Percentiles rank a stretch among this genome's conserved stretches.
These are phyloP conservation scores for Ephestia elutella DNA, from an alignment of 1,140 invertebrate species.

Conservation along the genomic window DNA sequence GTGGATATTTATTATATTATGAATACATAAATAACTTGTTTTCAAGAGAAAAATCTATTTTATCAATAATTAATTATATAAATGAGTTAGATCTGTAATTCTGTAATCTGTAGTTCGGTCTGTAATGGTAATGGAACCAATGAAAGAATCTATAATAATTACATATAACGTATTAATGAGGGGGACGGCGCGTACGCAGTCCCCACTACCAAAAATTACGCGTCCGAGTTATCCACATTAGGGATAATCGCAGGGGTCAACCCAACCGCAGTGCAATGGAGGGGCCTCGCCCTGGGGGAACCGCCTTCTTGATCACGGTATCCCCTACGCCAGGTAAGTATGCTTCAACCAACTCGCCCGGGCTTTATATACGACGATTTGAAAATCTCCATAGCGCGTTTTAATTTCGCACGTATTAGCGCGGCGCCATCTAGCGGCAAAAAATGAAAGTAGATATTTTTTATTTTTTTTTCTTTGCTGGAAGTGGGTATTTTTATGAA, in stretches of 20 bases:
- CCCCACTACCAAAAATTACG: conserved; percentile 16
- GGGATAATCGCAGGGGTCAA: conserved; percentile 13
- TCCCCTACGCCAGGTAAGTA: conserved; percentile 7
- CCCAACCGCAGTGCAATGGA: conserved; percentile 9
- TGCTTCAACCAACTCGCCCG: neutral
- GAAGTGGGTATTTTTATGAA: too few relatives aligned
- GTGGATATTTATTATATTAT: too few relatives aligned
- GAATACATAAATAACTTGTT: too few relatives aligned
- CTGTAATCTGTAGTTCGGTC: too few relatives aligned
- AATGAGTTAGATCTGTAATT: too few relatives aligned
- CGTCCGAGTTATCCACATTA: conserved; percentile 14
- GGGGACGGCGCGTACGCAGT: conserved; percentile 12
- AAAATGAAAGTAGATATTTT: neutral
- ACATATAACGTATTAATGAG: too few relatives aligned
- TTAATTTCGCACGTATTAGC: neutral
- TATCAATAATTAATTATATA: too few relatives aligned
- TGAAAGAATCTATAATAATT: too few relatives aligned
- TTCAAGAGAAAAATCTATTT: too few relatives aligned
- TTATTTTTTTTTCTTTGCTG: too few relatives aligned
- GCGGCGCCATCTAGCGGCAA: conserved; percentile 4
- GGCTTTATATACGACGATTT: neutral
- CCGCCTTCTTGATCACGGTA: conserved; percentile 10
- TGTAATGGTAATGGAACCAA: too few relatives aligned
- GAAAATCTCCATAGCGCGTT: neutral
- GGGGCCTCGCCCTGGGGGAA: conserved; percentile 8